A percentile compares a stretch with the other conserved stretches of the same genome.
Evolutionary conservation across 1,140 invertebrate genomes (phyloP).

Genomic region (Radopholus similis): DNA sequence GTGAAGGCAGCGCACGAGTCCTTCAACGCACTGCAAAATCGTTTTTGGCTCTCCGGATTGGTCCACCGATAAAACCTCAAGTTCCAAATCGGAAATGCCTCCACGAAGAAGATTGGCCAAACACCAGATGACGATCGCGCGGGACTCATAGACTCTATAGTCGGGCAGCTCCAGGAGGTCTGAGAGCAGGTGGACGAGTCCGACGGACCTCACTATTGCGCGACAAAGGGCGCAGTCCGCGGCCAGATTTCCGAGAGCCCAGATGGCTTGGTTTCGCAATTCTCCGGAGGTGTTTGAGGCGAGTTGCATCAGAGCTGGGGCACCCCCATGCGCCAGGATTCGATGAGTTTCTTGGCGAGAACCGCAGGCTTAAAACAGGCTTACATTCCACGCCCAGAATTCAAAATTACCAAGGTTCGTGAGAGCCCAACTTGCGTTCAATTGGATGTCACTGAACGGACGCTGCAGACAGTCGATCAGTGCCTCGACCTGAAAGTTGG

Average conservation of each 20-base stretch:
- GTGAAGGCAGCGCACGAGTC: too few species aligned
- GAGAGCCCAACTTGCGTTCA: constrained; percentile 28
- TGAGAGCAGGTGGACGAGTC: constrained; percentile 9
- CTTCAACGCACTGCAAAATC: too few species aligned
- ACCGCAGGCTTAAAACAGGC: too few species aligned
- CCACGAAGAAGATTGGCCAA: constrained; percentile 23
- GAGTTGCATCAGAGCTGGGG: constrained; percentile 11
- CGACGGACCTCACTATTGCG: constrained; percentile 14
- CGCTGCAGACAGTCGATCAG: constrained; percentile 25
- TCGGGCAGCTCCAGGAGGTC: constrained; percentile 19
- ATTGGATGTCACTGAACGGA: constrained; percentile 12
- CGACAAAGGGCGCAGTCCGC: constrained; percentile 26
- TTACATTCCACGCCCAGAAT: too few species aligned
- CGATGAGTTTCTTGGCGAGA: constrained; percentile 27
- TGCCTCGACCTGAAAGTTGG: constrained; percentile 14
- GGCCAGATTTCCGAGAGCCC: constrained; percentile 27
- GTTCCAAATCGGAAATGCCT: constrained; percentile 8
- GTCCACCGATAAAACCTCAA: too few species aligned
- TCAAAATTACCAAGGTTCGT: too few species aligned
- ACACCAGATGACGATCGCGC: constrained; percentile 30
- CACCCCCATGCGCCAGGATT: constrained; percentile 18
- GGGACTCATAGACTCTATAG: constrained; percentile 16
- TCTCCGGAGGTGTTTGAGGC: constrained; percentile 12
- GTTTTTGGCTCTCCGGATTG: too few species aligned
- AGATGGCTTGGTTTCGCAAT: constrained; percentile 25